A percentile compares a stretch with the other conserved stretches of the same genome.
Conservation (phyloP, 2,888 invertebrate genomes). For the Polietes domitor region DNA sequence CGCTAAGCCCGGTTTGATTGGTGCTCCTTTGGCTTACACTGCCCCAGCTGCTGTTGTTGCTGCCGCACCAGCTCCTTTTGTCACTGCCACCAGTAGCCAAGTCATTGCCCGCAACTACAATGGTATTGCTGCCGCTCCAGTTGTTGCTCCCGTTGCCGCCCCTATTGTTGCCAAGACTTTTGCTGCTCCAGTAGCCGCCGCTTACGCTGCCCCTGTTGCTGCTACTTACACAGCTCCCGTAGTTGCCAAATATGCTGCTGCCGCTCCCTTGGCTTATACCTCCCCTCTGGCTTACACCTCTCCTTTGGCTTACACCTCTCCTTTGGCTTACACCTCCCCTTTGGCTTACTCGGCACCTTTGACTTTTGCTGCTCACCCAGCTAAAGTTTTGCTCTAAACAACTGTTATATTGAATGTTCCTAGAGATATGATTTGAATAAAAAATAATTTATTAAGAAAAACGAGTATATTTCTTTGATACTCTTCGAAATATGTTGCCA, state of each 20-base stretch:
- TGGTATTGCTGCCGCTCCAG: conserved; percentile 79
- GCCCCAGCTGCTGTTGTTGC: conserved; percentile 40
- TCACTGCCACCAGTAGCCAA: conserved; percentile 69
- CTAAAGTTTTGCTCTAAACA: conserved; percentile 25
- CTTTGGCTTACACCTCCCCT: conserved; percentile 72
- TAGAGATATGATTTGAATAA: too few relatives aligned
- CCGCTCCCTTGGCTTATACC: too few relatives aligned
- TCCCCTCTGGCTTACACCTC: too few relatives aligned
- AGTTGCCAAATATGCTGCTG: too few relatives aligned
- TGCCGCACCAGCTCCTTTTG: conserved; percentile 65
- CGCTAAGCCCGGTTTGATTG: conserved; percentile 70
- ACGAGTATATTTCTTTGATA: too few relatives aligned
- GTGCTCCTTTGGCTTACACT: conserved; percentile 51
- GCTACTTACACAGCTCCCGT: conserved; percentile 43
- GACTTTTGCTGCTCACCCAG: conserved; percentile 10
- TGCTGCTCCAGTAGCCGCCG: conserved; percentile 45
- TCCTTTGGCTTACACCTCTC: too few relatives aligned
- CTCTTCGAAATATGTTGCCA: too few relatives aligned
- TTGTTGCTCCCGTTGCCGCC: conserved; percentile 79
- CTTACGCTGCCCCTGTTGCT: conserved; percentile 30
- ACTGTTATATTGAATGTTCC: too few relatives aligned
- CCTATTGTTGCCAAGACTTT: conserved; percentile 34
- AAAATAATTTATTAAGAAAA: too few relatives aligned
- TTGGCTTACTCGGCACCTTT: conserved; percentile 38
- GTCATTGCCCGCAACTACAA: conserved; percentile 69